Percentiles rank a stretch among this genome's conserved stretches.
Evolutionary conservation across 1,140 invertebrate genomes (phyloP).

Genomic region (Epicauta chinensis): DNA sequence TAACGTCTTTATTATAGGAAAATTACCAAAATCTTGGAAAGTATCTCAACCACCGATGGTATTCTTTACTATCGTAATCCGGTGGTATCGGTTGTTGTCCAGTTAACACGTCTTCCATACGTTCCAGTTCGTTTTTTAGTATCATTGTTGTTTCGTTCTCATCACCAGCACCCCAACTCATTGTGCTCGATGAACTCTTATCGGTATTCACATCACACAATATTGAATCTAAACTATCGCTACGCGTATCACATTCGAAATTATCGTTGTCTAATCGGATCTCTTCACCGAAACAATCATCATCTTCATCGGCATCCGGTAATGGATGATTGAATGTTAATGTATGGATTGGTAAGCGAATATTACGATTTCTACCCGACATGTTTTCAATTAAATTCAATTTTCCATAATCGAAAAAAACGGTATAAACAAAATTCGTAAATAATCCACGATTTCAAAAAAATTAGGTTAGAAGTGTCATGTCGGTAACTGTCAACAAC

Average conservation of each 20-base stretch:
- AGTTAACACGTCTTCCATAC: constrained; percentile 27
- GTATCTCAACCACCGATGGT: constrained; percentile 28
- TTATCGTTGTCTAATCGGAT: background rate
- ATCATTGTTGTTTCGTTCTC: constrained; percentile 26
- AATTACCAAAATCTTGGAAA: constrained; percentile 30
- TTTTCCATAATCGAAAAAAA: no score
- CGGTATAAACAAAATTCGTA: no score
- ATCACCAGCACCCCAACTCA: constrained; percentile 33
- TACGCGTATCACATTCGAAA: background rate
- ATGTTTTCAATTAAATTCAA: no score
- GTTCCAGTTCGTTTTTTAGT: constrained; percentile 29
- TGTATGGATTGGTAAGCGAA: background rate
- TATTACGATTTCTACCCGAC: no score
- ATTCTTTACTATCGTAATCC: constrained; percentile 29
- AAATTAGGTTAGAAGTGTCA: no score
- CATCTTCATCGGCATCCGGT: background rate
- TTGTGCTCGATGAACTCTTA: constrained; percentile 32
- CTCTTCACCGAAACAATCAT: constrained; percentile 8
- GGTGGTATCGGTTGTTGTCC: constrained; percentile 23
- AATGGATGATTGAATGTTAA: background rate
- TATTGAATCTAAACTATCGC: background rate
- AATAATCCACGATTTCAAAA: no score
- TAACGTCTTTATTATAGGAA: background rate
- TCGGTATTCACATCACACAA: background rate
- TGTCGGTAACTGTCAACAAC: no score